Evolutionary conservation across 2,113 vertebrate genomes (phyloP).

Genomic region (Mastomys natalensis): DNA sequence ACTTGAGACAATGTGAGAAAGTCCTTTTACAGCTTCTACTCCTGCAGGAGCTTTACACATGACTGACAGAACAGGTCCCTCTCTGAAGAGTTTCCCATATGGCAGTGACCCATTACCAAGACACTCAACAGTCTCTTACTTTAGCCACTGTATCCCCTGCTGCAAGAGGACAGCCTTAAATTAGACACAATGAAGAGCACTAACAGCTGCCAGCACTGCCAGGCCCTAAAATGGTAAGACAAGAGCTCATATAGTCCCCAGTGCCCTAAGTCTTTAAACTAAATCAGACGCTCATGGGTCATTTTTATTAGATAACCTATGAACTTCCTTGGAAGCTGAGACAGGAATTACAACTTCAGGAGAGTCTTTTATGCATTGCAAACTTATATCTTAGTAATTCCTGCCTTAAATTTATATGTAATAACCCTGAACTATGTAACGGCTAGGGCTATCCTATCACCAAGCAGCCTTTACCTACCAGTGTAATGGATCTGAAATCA

Average conservation of each 20-base stretch:
- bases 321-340: conserved; percentile 27
- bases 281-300: conserved; percentile 56
- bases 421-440: conserved; percentile 36
- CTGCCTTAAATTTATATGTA: conserved; percentile 61
- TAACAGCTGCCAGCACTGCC: conserved; percentile 71
- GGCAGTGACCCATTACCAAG: conserved; percentile 11
- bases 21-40: neutral
- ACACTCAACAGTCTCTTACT: conserved; percentile 2
- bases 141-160: conserved; percentile 60
- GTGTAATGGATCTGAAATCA: conserved; percentile 18
- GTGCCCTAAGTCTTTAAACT: conserved; percentile 69
- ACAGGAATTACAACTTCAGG: conserved; percentile 40
- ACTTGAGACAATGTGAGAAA: neutral
- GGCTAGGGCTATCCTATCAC: conserved; percentile 41
- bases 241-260: conserved; percentile 65
- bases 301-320: conserved; percentile 65
- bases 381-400: conserved; percentile 62
- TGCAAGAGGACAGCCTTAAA: conserved; percentile 62
- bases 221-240: conserved; percentile 48
- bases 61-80: neutral
- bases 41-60: neutral
- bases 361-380: conserved; percentile 22
- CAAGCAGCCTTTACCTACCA: conserved; percentile 13
- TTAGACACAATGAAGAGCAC: conserved; percentile 60
- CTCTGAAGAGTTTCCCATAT: neutral